These are phyloP conservation scores for Lagopus leucura DNA, from an alignment of 2,113 vertebrate genomes.

Conservation along the genomic window DNA sequence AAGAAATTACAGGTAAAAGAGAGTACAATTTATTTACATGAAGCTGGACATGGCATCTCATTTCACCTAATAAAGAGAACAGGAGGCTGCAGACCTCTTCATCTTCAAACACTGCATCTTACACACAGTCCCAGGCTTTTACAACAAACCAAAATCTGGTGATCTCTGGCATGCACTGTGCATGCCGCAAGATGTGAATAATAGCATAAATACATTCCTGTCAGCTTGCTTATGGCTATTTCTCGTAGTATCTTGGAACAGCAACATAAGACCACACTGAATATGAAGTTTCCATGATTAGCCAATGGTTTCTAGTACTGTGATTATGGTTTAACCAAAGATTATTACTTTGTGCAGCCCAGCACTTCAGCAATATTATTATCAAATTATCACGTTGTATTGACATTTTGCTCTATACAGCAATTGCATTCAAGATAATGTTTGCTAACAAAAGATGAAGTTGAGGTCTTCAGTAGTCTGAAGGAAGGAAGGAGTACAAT, in stretches of 20 bases:
- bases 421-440: background rate
- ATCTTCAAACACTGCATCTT: background rate
- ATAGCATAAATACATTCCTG: background rate
- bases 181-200: background rate
- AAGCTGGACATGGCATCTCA: background rate
- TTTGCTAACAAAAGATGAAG: background rate
- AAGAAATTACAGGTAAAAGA: background rate
- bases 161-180: background rate
- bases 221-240: background rate
- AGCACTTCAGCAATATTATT: constrained; percentile 19
- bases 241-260: background rate
- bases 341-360: constrained; percentile 26
- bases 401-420: background rate
- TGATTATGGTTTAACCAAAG: constrained; percentile 66
- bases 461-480: background rate
- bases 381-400: constrained; percentile 42
- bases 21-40: background rate
- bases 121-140: background rate
- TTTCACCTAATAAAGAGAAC: background rate
- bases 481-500: background rate
- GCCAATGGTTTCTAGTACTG: constrained; percentile 12
- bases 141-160: background rate
- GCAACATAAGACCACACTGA: constrained; percentile 17
- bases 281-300: constrained; percentile 35
- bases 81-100: background rate